Evolutionary conservation across 2,888 invertebrate species (phyloP).

Genomic region (Unio pictorum): DNA sequence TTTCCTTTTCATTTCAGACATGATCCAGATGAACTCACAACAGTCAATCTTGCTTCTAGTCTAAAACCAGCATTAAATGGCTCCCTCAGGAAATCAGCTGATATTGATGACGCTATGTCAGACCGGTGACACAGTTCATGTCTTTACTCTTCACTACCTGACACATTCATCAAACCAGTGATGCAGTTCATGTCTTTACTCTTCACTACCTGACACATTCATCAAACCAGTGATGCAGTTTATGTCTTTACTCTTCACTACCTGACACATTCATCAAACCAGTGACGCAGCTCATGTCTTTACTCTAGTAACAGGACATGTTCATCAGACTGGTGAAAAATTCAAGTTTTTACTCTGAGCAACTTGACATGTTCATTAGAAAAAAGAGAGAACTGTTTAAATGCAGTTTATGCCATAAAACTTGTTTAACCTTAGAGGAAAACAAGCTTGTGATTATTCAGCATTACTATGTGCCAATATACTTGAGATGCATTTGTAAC

Average conservation of each 20-base stretch:
- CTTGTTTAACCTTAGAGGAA: too few species aligned
- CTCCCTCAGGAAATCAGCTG: background rate
- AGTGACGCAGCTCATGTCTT: background rate
- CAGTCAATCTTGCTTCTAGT: constrained; percentile 37
- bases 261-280: background rate
- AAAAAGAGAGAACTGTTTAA: too few species aligned
- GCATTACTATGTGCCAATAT: too few species aligned
- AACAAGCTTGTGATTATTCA: too few species aligned
- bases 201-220: too few species aligned
- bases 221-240: constrained; percentile 2
- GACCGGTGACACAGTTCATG: constrained; percentile 4
- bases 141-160: too few species aligned
- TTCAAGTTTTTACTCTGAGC: too few species aligned
- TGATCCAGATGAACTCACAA: constrained; percentile 32
- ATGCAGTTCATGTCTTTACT: background rate
- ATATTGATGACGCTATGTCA: constrained; percentile 3
- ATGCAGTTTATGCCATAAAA: too few species aligned
- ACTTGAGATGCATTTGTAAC: too few species aligned
- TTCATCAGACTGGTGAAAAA: constrained; percentile 2
- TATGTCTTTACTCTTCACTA: background rate
- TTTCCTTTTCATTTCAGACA: constrained; percentile 24
- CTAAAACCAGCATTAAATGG: constrained; percentile 9
- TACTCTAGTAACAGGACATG: too few species aligned
- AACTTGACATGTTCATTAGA: too few species aligned
- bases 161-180: background rate